phyloP scores from a whole-genome alignment of 2,888 invertebrate species.

The Ichneumon xanthorius region DNA sequence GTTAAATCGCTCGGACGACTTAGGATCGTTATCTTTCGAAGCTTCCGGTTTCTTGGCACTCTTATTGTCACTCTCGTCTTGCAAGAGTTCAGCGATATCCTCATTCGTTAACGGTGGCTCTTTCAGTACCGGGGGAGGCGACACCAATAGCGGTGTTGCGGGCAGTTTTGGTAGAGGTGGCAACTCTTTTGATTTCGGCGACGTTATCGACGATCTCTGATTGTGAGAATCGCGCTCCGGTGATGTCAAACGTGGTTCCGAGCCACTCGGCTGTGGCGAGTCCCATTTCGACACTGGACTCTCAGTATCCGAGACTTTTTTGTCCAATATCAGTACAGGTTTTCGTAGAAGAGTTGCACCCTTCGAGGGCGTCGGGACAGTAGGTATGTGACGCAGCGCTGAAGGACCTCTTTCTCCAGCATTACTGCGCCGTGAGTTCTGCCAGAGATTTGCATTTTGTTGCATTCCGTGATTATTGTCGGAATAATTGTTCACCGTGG shows the following conservation, averaged over 20 bases:
- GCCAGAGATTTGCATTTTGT: slow-evolving; percentile 61
- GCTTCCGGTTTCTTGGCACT: slow-evolving; percentile 65
- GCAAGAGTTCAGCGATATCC: slow-evolving; percentile 80
- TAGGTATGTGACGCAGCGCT: slow-evolving; percentile 74
- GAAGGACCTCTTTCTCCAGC: background rate
- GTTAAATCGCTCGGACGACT: slow-evolving; percentile 4
- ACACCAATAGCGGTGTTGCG: slow-evolving; percentile 73
- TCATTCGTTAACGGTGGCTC: slow-evolving; percentile 81
- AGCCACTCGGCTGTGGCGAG: slow-evolving; percentile 66
- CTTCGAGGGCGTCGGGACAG: slow-evolving; percentile 76
- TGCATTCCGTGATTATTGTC: slow-evolving; percentile 4
- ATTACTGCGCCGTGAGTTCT: slow-evolving; percentile 11
- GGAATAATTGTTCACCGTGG: slow-evolving; percentile 52
- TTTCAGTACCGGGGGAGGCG: slow-evolving; percentile 77
- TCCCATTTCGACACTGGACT: slow-evolving; percentile 60
- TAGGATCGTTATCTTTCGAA: slow-evolving; percentile 12
- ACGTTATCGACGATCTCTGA: slow-evolving; percentile 64
- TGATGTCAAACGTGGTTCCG: slow-evolving; percentile 73
- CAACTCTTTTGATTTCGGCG: slow-evolving; percentile 71
- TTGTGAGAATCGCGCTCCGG: slow-evolving; percentile 74
- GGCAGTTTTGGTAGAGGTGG: slow-evolving; percentile 65
- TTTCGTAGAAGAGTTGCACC: slow-evolving; percentile 74
- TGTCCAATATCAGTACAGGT: slow-evolving; percentile 74
- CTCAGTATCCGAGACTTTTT: slow-evolving; percentile 68
- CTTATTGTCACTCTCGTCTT: slow-evolving; percentile 82